These are phyloP conservation scores for Catalaphyllia jardinei DNA, from an alignment of 64 coral and sea anemone genomes.

Conservation along the genomic window DNA sequence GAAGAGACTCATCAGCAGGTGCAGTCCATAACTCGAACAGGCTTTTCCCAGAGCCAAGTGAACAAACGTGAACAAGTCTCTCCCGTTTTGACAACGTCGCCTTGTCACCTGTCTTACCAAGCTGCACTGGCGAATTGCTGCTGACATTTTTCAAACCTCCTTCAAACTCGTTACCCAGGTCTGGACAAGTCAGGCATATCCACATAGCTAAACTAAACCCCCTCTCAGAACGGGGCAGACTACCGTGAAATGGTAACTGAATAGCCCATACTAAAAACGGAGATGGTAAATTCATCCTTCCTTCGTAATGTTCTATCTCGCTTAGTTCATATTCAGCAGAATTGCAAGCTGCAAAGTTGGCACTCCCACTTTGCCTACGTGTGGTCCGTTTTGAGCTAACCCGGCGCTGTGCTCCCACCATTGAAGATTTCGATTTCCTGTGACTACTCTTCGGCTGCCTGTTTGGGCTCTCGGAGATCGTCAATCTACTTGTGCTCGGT, in stretches of 20 bases:
- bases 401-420: constrained; percentile 20
- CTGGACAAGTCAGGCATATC: constrained; percentile 24
- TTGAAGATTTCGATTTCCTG: not conserved
- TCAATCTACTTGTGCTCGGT: not conserved
- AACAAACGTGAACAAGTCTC: constrained; percentile 54
- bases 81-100: not conserved
- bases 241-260: constrained; percentile 56
- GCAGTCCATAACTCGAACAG: constrained; percentile 57
- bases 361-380: not conserved
- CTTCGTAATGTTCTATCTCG: constrained; percentile 14
- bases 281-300: constrained; percentile 24
- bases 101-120: not conserved
- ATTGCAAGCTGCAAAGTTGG: not conserved
- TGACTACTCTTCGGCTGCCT: not conserved
- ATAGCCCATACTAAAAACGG: constrained; percentile 49
- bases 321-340: not conserved
- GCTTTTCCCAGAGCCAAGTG: constrained; percentile 52
- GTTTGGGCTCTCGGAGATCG: not conserved
- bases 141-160: not conserved
- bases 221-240: constrained; percentile 12
- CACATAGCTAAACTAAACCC: constrained; percentile 62
- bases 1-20: constrained; percentile 20
- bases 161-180: not conserved
- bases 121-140: not conserved
- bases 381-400: not conserved